Evolutionary conservation across 2,888 invertebrate genomes (phyloP).

Genomic region (Megastigmus dorsalis): DNA sequence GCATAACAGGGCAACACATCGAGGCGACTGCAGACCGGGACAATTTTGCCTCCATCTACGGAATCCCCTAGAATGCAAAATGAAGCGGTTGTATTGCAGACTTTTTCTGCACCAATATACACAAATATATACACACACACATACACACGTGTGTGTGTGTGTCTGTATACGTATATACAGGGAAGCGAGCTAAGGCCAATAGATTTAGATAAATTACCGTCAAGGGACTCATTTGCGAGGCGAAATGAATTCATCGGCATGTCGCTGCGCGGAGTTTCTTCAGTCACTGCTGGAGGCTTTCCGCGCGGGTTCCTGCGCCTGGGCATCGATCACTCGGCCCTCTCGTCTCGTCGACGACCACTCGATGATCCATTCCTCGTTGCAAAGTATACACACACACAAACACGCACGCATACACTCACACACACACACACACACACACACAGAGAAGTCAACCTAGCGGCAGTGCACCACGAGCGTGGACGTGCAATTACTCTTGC

Average conservation of each 20-base stretch:
- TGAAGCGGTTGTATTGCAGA: background rate
- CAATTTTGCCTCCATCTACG: conserved; percentile 37
- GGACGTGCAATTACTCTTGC: conserved; percentile 14
- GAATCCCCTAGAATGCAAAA: conserved; percentile 31
- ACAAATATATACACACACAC: too few relatives aligned
- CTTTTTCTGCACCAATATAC: background rate
- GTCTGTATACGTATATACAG: too few relatives aligned
- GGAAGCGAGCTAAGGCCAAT: conserved; percentile 23
- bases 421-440: too few relatives aligned
- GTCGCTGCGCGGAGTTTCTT: background rate
- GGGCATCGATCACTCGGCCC: conserved; percentile 31
- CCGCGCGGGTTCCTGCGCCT: background rate
- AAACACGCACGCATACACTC: too few relatives aligned
- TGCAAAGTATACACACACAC: too few relatives aligned
- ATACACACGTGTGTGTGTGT: too few relatives aligned
- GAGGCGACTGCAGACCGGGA: background rate
- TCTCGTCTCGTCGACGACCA: too few relatives aligned
- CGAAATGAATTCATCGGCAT: conserved; percentile 35
- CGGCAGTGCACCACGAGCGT: too few relatives aligned
- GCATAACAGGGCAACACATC: background rate
- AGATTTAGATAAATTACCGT: conserved; percentile 51
- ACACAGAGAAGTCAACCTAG: too few relatives aligned
- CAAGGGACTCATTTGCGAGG: conserved; percentile 38
- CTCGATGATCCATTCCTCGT: too few relatives aligned
- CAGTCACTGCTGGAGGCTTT: background rate